A percentile compares a stretch with the other conserved stretches of the same genome.
These are phyloP conservation scores for Ptyas mucosa DNA, from an alignment of 2,113 vertebrate genomes.

Conservation along the genomic window DNA sequence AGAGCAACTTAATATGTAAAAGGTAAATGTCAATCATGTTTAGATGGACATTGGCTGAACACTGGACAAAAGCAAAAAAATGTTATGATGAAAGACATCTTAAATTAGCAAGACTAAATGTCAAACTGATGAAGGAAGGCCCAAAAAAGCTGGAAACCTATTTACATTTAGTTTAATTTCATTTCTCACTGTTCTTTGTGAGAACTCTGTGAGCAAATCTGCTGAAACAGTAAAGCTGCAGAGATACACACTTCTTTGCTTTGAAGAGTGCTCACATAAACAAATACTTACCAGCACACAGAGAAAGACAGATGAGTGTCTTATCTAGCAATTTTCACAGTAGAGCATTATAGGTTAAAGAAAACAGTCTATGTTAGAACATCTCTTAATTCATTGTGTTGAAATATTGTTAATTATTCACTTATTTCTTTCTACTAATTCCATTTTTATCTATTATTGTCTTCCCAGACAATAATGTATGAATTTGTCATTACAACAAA, in stretches of 20 bases:
- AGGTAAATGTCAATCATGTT: background rate
- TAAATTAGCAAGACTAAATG: background rate
- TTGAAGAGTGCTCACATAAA: slow-evolving; percentile 39
- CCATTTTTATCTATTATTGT: slow-evolving; percentile 48
- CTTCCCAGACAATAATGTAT: slow-evolving; percentile 30
- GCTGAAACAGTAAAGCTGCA: slow-evolving; percentile 20
- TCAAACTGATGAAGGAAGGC: background rate
- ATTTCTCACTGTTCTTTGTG: background rate
- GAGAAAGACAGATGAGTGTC: slow-evolving; percentile 2
- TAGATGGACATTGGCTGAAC: background rate
- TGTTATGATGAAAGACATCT: background rate
- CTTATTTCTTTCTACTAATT: slow-evolving; percentile 52
- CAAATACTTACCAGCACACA: background rate
- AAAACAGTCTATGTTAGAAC: slow-evolving; percentile 26
- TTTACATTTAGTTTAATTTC: slow-evolving; percentile 1
- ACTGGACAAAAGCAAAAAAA: rapidly evolving
- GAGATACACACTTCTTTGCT: slow-evolving; percentile 17
- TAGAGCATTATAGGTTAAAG: slow-evolving; percentile 31
- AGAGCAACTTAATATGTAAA: background rate
- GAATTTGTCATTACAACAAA: slow-evolving; percentile 39
- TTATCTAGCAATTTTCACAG: slow-evolving; percentile 47
- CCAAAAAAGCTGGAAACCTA: background rate
- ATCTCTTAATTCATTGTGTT: slow-evolving; percentile 48
- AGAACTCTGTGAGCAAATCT: slow-evolving; percentile 2
- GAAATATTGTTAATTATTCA: slow-evolving; percentile 46